Conservation (phyloP, 2,888 invertebrate genomes). For the Epinotia demarniana region DNA sequence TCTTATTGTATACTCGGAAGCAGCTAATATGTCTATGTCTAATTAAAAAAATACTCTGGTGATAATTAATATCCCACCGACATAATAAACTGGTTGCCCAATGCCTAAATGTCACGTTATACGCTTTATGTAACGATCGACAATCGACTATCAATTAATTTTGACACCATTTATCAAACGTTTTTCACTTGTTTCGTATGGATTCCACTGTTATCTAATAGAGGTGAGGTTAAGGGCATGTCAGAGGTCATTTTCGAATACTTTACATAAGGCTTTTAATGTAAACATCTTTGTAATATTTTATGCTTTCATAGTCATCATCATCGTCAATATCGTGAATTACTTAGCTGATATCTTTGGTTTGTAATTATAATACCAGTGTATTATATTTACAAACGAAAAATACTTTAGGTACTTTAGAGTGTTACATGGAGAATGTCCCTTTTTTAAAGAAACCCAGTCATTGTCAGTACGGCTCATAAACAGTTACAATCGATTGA, state of each 20-base stretch:
- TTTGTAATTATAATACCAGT: no score
- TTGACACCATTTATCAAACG: constrained; percentile 51
- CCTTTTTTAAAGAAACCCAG: no score
- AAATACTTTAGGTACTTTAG: no score
- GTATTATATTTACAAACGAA: no score
- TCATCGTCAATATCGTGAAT: not conserved
- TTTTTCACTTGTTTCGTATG: constrained; percentile 51
- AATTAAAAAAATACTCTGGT: constrained; percentile 4
- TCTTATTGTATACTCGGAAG: constrained; percentile 5
- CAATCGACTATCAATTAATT: constrained; percentile 55
- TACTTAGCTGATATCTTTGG: no score
- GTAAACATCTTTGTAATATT: not conserved
- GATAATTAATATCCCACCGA: constrained; percentile 27
- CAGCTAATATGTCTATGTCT: constrained; percentile 10
- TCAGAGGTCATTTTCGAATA: constrained; percentile 23
- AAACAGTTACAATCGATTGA: no score
- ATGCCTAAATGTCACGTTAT: constrained; percentile 49
- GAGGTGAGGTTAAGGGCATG: constrained; percentile 36
- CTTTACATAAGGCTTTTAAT: constrained; percentile 26
- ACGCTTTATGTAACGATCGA: constrained; percentile 52
- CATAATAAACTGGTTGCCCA: constrained; percentile 22
- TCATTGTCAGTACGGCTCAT: no score
- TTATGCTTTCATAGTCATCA: not conserved
- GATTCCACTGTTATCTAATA: constrained; percentile 48
- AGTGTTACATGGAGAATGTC: no score